Base-by-base conservation (phyloP, 2,888 invertebrate genomes). In the Scaptomyza cyrtandrae region DNA sequence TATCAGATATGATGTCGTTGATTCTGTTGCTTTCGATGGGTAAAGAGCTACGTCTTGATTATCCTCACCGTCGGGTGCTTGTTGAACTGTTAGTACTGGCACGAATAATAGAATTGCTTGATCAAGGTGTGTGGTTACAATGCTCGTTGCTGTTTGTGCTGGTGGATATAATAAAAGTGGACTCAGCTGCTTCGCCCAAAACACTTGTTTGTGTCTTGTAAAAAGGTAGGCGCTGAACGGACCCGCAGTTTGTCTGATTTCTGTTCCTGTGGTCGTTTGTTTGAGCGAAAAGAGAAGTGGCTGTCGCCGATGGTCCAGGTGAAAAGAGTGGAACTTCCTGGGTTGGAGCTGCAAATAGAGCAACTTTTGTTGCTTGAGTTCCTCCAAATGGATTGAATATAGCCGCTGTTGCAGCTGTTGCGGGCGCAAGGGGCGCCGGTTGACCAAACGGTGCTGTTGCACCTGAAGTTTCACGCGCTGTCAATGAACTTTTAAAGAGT, bases 401-500 rank as follows among this genome's bases (percentile, higher is more conserved):
- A 5, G 68, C 52, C 5, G 75, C 60, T 10, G 80, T 10, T 16
- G 71, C 49, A 1, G 59, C 49, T 44, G 52, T 6, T 48, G 56
- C 37, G 31, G 59, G 33, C 0, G 60, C 53, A 53, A 68, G 53
- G 5, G 68, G 62, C 13, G 53, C 39, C 6, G 58, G 65, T 16
- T 62, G 70, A 1, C 48, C 57, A 45, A 63, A 63, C n/a, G 44
- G 1, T 27, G 44, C 4, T 24, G 65, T n/a, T 6, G 71, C 6
- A 6, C 59, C 43, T 39, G 82, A 72, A 13, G 88, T 82, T 75
- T 89, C 84, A 31, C 83, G 81, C 0, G 80, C 72, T 7, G 82
- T 89, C 57, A n/a, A n/a, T n/a, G n/a, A 92, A 66, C 84, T 91
- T 62, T 86, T 90, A 63, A 92, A 92, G n/a, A 90, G 88, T 3